A percentile compares a stretch with the other conserved stretches of the same genome.
phyloP scores from a whole-genome alignment of 2,797 vertebrate species.

The Dallia pectoralis region DNA sequence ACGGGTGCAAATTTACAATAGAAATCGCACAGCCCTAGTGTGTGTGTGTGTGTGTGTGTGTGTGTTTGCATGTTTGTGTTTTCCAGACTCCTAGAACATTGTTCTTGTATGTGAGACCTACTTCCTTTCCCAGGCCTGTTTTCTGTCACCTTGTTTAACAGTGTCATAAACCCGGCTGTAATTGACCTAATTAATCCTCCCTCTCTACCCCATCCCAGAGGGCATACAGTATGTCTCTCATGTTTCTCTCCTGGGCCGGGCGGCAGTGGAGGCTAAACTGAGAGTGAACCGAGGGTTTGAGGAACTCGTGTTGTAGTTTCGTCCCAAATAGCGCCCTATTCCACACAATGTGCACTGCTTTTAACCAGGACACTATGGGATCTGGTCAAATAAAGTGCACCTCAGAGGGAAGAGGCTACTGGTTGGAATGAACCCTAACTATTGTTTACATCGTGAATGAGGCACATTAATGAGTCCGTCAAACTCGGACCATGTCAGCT shows the following conservation, averaged over 20 bases:
- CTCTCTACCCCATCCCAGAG: slow-evolving; percentile 16
- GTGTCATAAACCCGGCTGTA: slow-evolving; percentile 12
- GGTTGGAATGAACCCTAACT: neutral
- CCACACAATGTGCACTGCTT: too few relatives aligned
- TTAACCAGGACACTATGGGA: neutral
- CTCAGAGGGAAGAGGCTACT: too few relatives aligned
- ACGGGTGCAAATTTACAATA: too few relatives aligned
- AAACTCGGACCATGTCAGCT: slow-evolving; percentile 12
- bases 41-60: too few relatives aligned
- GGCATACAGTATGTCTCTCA: slow-evolving; percentile 30
- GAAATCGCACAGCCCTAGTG: too few relatives aligned
- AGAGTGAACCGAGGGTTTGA: slow-evolving; percentile 39
- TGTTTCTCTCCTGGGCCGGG: slow-evolving; percentile 33
- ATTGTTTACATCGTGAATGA: slow-evolving; percentile 34
- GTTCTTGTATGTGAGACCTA: neutral
- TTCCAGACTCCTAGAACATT: neutral
- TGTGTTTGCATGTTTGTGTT: too few relatives aligned
- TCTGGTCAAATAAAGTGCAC: too few relatives aligned
- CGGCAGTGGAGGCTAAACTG: slow-evolving; percentile 17
- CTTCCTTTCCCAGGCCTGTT: neutral
- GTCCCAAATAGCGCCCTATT: too few relatives aligned
- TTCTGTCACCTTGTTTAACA: neutral
- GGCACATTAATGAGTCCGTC: slow-evolving; percentile 29
- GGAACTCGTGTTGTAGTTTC: slow-evolving; percentile 28
- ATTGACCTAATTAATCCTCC: slow-evolving; percentile 26